These are phyloP conservation scores for Palythoa heliodiscus DNA, from an alignment of 92 coral and sea anemone species.

Conservation along the genomic window DNA sequence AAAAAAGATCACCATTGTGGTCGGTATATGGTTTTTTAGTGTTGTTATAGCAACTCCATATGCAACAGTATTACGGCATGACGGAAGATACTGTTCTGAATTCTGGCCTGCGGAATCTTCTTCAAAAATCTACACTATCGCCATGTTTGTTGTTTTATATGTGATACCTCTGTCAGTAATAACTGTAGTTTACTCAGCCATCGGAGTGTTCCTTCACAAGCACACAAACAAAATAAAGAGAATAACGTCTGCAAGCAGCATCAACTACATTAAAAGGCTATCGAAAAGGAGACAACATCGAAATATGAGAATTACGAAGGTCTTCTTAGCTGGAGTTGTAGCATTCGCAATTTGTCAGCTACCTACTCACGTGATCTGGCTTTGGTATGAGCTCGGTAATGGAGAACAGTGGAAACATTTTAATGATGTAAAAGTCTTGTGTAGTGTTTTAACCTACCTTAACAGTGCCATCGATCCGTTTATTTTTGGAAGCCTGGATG, in stretches of 20 bases:
- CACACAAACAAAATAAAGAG: slow-evolving; percentile 33
- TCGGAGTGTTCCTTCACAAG: slow-evolving; percentile 52
- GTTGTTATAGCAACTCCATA: slow-evolving; percentile 52
- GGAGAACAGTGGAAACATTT: slow-evolving; percentile 58
- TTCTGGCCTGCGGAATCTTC: slow-evolving; percentile 53
- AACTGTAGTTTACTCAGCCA: slow-evolving; percentile 54
- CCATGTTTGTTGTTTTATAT: slow-evolving; percentile 66
- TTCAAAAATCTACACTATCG: slow-evolving; percentile 60
- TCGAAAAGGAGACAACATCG: slow-evolving; percentile 38
- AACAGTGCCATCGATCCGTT: slow-evolving; percentile 84
- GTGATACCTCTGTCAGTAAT: slow-evolving; percentile 68
- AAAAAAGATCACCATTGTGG: slow-evolving; percentile 28
- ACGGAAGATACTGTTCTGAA: slow-evolving; percentile 49
- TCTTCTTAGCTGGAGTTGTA: slow-evolving; percentile 69
- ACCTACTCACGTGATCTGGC: slow-evolving; percentile 77
- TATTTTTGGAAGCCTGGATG: slow-evolving; percentile 67
- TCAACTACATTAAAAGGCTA: slow-evolving; percentile 31
- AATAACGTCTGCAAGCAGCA: background rate
- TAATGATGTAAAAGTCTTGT: slow-evolving; percentile 46
- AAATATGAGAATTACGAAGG: slow-evolving; percentile 62
- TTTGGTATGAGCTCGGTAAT: slow-evolving; percentile 76
- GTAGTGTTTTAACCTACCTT: slow-evolving; percentile 63
- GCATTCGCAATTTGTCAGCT: slow-evolving; percentile 72
- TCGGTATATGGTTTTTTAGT: slow-evolving; percentile 55
- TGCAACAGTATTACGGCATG: slow-evolving; percentile 40